Base-by-base conservation (phyloP, 2,113 vertebrate genomes). In the Spermophilus dauricus region DNA sequence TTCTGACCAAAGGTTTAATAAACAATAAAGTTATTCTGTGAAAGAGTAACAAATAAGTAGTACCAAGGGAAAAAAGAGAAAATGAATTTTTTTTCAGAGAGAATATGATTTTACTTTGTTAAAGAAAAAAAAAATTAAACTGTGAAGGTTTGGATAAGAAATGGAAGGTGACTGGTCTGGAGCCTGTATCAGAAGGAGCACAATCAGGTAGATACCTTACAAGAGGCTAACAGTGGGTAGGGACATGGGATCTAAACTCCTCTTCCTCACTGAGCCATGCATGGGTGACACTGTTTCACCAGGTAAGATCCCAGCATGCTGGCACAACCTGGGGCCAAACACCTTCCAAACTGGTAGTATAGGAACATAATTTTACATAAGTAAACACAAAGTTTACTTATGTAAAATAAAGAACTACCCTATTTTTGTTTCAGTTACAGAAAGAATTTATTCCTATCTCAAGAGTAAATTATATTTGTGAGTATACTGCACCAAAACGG, bases 161-260 rank as follows among this genome's bases (percentile, higher is more conserved):
- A 1, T 39, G 45, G 20, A 11, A n/a, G 17, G 10, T 65, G 56
- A 73, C 9, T 32, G 5, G 39, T 86, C 18, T 65, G 26, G 28
- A 53, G 14, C 11, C 6, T 30, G 2, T 78, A 45, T 45, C 5
- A 34, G 30, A 45, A 56, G 8, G 4, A n/a, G 11, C 1, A 4
- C 2, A 26, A 32, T 2, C 30, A 17, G 0, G 4, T 2, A 2
- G 39, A 10, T 20, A 12, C 26, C 11, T 37, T 17, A 42, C 34
- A 45, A 22, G 13, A 28, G 28, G 45, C 58, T 22, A 34, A 10
- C 13, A 11, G 18, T 20, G 45, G 2, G 22, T 2, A 20, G 3
- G 22, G 39, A 6, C 10, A 8, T 0, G 4, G 14, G 9, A 8
- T 32, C 14, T 56, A 56, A 53, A 53, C 9, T 18, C n/a, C 39